Percentiles rank a stretch among this genome's conserved stretches.
Conservation (phyloP, 2,797 vertebrate species). For the Macroramphosus scolopax region DNA sequence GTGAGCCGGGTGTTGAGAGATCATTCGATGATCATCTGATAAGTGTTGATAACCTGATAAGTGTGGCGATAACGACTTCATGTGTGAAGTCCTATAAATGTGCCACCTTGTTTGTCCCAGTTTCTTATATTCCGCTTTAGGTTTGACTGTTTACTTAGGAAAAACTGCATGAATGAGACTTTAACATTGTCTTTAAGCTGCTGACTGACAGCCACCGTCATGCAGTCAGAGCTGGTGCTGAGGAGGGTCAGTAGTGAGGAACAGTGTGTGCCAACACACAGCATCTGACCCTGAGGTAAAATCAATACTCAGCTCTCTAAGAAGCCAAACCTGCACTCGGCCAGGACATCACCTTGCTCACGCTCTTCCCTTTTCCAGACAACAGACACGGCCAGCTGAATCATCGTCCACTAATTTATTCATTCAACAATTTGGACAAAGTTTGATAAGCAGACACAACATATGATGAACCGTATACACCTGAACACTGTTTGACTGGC, state of each 20-base stretch:
- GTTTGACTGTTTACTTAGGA: too few relatives aligned
- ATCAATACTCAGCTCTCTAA: slow-evolving; percentile 31
- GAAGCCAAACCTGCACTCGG: slow-evolving; percentile 1
- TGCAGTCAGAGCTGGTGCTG: too few relatives aligned
- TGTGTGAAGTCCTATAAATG: too few relatives aligned
- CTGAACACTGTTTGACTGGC: slow-evolving; percentile 32
- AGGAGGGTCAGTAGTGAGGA: not conserved
- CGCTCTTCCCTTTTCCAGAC: too few relatives aligned
- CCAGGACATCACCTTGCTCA: too few relatives aligned
- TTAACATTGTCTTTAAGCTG: too few relatives aligned
- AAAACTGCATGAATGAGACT: too few relatives aligned
- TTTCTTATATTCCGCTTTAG: too few relatives aligned
- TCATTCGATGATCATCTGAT: not conserved
- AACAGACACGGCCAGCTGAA: slow-evolving; percentile 31
- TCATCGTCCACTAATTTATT: slow-evolving; percentile 60
- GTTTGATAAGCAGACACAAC: slow-evolving; percentile 44
- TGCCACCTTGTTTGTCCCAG: too few relatives aligned
- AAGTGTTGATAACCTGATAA: too few relatives aligned
- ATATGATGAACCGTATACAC: slow-evolving; percentile 53
- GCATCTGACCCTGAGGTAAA: not conserved
- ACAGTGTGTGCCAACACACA: slow-evolving; percentile 13
- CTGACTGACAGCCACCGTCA: too few relatives aligned
- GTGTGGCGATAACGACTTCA: too few relatives aligned
- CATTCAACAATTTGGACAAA: slow-evolving; percentile 59
- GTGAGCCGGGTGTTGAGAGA: not conserved